Evolutionary conservation across 1,140 invertebrate species (phyloP), one percentile per base, ranked within the genome.

Genomic region (Hylaeus anthracinus): DNA sequence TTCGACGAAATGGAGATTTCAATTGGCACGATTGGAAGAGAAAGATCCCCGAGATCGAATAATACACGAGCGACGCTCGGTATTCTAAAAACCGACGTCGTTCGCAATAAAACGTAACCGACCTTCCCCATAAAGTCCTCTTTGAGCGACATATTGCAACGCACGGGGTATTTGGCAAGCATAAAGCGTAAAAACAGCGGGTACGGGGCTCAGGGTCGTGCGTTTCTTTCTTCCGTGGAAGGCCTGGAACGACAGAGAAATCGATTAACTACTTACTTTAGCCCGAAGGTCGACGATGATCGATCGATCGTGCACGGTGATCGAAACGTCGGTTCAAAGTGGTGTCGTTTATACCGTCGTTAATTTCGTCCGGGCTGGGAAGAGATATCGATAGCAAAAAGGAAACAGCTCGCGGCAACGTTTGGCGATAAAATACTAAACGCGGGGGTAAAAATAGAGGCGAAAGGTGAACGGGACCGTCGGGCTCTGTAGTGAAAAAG

Each of bases 401-500:
- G 72, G 65, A 75, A 80, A 80, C 79, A 80, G 79, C 79, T 80
- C 79, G 79, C 79, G 79, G 79, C 72, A 67, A 80, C 79, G 79
- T 75, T 80, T 63, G 79, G 55, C 79, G 79, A 80, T 74, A 69
- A 74, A 80, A 74, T 69, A 80, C 72, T 45, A 75, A 80, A 75
- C 79, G 64, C 43, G 48, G 63, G 26, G 77, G 39, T 79, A 79
- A 79, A 79, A 79, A 79, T 65, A 79, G 70, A 56, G 71, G 51
- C 69, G 77, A 73, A 65, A 79, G 70, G 61, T 58, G 77, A 58
- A 73, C 6, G 45, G 9, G 51, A 37, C n/a, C 12, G 43, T 26
- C 26, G 37, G 10, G 61, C 63, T 70, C 8, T 48, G 76, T 43
- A 72, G 69, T 14, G 70, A 79, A 72, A 79, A 79, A 79, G 69